Evolutionary conservation across 2,888 invertebrate genomes (phyloP), one percentile per base, ranked within the genome.

Genomic region (Rotaria socialis): DNA sequence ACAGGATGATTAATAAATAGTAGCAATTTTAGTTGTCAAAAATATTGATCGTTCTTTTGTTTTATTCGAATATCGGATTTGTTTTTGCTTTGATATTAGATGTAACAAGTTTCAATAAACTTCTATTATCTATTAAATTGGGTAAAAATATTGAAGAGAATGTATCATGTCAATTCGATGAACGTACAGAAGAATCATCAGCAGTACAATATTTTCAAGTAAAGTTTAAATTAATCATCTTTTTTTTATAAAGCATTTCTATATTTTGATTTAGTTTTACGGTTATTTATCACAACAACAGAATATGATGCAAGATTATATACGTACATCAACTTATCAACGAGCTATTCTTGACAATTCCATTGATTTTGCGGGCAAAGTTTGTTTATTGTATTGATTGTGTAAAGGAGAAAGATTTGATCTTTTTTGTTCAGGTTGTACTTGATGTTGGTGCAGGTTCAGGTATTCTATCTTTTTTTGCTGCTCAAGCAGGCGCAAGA

Each of bases 301-400:
- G 92, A 99, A 99, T 91, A 99, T 99, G 98, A 95, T 99, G 95
- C 98, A 99, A 88, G 99, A 99, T 92, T 99, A 96, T 92, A 96
- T 98, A 88, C 93, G 99, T 89, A 99, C 99, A 84, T 96, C 96
- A 90, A 98, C 98, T 87, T 99, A 99, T 92, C 98, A 99, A 92
- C 94, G 96, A 89, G 98, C 99, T 87, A 97, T 99, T 91, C 93
- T 97, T 88, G 94, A 95, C 86, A 99, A 99, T 92, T 93, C 95
- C 86, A 94, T 94, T 87, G 98, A 99, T 91, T 99, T 98, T 92
- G 94, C 94, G 88, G 93, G 92, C 88, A 93, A 93, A 90, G 92
- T 92, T 86, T 84, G 84, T 60, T 67, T 0, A 35, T 22, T 80
- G 6, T 52, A 47, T 60, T 52, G 14, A 11, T 55, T 55, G 1